These are phyloP conservation scores for Eurois occulta DNA, from an alignment of 2,888 invertebrate species.

Conservation along the genomic window DNA sequence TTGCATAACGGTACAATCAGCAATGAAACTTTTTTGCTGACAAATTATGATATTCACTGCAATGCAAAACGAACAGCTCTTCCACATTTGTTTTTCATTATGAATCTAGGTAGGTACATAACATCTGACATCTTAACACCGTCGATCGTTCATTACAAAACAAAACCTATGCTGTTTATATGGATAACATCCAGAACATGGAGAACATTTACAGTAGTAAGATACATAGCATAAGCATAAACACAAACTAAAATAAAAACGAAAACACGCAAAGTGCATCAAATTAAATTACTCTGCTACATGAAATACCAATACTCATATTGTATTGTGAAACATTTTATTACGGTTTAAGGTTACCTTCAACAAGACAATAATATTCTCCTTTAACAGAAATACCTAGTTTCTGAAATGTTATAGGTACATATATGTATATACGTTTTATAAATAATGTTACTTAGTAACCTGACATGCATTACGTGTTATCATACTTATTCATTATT, in stretches of 20 bases:
- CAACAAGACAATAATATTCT: slow-evolving; percentile 43
- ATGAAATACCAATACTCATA: slow-evolving; percentile 33
- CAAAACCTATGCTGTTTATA: slow-evolving; percentile 14
- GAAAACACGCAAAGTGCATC: slow-evolving; percentile 50
- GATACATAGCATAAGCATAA: no score
- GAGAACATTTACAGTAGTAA: no score
- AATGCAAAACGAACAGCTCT: slow-evolving; percentile 9
- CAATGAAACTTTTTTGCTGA: slow-evolving; percentile 2
- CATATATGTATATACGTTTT: slow-evolving; percentile 23
- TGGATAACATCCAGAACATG: slow-evolving; percentile 10
- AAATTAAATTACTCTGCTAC: slow-evolving; percentile 42
- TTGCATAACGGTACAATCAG: slow-evolving; percentile 24
- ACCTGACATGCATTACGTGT: slow-evolving; percentile 31
- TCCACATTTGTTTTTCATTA: not conserved
- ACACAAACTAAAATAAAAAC: slow-evolving; percentile 27
- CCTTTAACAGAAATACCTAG: slow-evolving; percentile 46
- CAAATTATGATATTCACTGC: not conserved
- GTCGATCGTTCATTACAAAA: slow-evolving; percentile 23
- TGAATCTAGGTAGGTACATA: not conserved
- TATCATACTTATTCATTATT: slow-evolving; percentile 65
- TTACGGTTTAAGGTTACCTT: slow-evolving; percentile 36
- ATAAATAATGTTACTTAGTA: slow-evolving; percentile 46
- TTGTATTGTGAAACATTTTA: slow-evolving; percentile 46
- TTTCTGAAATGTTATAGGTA: slow-evolving; percentile 27
- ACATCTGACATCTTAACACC: slow-evolving; percentile 6